A percentile compares a stretch with the other conserved stretches of the same genome.
These are phyloP conservation scores for Danio albolineatus DNA, from an alignment of 2,797 vertebrate genomes.

Conservation along the genomic window DNA sequence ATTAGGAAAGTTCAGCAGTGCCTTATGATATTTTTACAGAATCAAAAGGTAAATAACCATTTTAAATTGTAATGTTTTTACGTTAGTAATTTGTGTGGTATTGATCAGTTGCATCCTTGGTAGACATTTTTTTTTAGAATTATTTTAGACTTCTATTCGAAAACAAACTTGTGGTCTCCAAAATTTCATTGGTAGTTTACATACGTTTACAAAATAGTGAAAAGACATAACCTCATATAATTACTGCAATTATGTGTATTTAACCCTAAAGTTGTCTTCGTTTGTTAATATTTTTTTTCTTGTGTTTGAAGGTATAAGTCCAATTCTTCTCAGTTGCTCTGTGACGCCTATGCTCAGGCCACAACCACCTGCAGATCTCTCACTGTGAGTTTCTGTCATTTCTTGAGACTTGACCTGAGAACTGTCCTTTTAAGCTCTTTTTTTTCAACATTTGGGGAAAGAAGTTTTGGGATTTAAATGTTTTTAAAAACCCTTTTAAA, in stretches of 20 bases:
- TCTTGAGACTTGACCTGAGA: background rate
- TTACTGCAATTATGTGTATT: background rate
- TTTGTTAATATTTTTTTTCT: background rate
- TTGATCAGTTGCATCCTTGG: background rate
- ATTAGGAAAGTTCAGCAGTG: background rate
- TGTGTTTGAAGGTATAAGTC: slow-evolving; percentile 86
- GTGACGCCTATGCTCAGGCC: slow-evolving; percentile 93
- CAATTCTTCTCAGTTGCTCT: slow-evolving; percentile 92
- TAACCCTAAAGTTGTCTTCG: background rate
- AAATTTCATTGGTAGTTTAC: background rate
- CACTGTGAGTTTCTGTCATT: slow-evolving; percentile 84
- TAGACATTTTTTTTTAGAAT: background rate
- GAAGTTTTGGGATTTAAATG: background rate
- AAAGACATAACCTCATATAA: background rate
- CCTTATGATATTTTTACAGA: background rate
- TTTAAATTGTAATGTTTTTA: background rate
- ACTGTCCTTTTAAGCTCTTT: background rate
- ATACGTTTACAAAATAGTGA: no score
- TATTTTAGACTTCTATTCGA: no score
- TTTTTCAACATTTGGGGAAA: background rate
- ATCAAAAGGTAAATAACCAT: background rate
- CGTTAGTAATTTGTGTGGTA: background rate
- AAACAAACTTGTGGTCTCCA: no score
- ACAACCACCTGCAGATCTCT: slow-evolving; percentile 89
- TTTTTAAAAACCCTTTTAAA: background rate